phyloP scores from a whole-genome alignment of 2,113 vertebrate genomes.

The Crotalus viridis region DNA sequence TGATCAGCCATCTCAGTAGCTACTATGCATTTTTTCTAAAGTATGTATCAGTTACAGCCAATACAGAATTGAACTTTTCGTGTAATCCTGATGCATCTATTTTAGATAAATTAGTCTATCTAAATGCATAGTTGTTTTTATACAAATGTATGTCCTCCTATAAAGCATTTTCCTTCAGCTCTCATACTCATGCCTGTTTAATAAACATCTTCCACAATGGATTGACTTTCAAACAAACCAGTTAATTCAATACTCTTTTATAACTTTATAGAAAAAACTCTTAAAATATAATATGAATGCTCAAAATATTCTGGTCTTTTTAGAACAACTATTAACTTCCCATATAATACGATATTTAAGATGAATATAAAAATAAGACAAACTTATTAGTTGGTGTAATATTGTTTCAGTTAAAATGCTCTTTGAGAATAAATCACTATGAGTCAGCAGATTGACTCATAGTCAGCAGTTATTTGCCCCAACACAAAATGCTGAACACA shows the following conservation, averaged over 20 bases:
- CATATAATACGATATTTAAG: constrained; percentile 45
- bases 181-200: constrained; percentile 41
- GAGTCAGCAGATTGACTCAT: too few relatives aligned
- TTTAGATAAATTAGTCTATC: constrained; percentile 19
- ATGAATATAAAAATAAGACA: constrained; percentile 44
- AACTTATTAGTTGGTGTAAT: not conserved
- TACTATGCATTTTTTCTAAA: constrained; percentile 9
- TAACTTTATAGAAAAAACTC: constrained; percentile 21
- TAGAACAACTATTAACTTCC: constrained; percentile 59
- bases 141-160: constrained; percentile 34
- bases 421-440: too few relatives aligned
- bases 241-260: constrained; percentile 53
- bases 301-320: constrained; percentile 65
- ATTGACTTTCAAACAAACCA: constrained; percentile 44
- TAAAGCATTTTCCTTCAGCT: constrained; percentile 33
- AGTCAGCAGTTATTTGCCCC: too few relatives aligned
- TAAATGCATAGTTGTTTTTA: constrained; percentile 31
- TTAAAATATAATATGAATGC: constrained; percentile 59
- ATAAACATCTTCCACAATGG: constrained; percentile 47
- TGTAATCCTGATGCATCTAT: constrained; percentile 11
- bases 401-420: too few relatives aligned
- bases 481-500: too few relatives aligned
- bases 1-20: not conserved
- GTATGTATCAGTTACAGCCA: not conserved
- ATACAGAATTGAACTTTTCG: constrained; percentile 4